Evolutionary conservation across 2,888 invertebrate genomes (phyloP).

Genomic region (Epirrhoe alternata): DNA sequence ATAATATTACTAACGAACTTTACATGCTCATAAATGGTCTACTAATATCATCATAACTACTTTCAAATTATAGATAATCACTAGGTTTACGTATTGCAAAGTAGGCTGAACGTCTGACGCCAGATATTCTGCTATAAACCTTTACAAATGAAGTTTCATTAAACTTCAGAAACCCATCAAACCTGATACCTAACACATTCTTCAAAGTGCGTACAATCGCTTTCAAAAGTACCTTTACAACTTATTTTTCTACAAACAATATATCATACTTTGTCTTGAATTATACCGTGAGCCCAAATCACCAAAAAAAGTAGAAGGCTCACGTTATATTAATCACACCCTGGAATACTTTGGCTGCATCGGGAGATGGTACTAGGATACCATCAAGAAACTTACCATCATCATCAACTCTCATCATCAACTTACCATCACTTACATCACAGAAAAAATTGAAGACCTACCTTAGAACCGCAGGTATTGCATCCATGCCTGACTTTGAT

Average conservation of each 20-base stretch:
- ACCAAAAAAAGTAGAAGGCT: too few relatives aligned
- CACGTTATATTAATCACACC: too few relatives aligned
- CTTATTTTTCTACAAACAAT: background rate
- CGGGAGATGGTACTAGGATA: too few relatives aligned
- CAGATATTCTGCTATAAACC: background rate
- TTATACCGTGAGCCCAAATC: too few relatives aligned
- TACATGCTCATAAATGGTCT: background rate
- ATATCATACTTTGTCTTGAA: too few relatives aligned
- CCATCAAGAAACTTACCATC: too few relatives aligned
- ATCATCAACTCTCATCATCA: too few relatives aligned
- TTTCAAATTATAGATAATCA: background rate
- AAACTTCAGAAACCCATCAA: constrained; percentile 45
- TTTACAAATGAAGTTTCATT: constrained; percentile 36
- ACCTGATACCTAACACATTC: constrained; percentile 52
- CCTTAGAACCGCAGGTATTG: too few relatives aligned
- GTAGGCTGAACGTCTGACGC: background rate
- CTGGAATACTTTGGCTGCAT: too few relatives aligned
- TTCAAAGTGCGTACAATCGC: constrained; percentile 31
- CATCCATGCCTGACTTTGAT: too few relatives aligned
- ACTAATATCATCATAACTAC: background rate
- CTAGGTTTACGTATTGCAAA: background rate
- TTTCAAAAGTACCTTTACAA: constrained; percentile 5
- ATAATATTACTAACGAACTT: background rate
- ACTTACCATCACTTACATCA: too few relatives aligned
- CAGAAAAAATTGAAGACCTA: too few relatives aligned